Evolutionary conservation across 2,797 vertebrate species (phyloP), one percentile per base, ranked within the genome.

Genomic region (Gymnothorax javanicus): DNA sequence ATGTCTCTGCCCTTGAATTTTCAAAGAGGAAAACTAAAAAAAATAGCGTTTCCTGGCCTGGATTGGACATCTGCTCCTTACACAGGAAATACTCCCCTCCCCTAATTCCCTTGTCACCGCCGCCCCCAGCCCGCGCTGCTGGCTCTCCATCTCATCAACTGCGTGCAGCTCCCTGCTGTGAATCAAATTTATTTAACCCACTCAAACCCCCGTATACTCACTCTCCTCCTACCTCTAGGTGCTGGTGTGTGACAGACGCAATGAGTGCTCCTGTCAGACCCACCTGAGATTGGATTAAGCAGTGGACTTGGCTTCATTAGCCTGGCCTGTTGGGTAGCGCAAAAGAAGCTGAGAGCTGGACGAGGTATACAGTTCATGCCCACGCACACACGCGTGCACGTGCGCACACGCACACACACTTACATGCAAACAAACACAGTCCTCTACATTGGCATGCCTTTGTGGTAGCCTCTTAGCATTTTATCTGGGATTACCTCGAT

Each of bases 1-100:
- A n/a, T 67, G 64, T 67, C 64, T 52, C 77, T 52, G 50, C 50
- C 77, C 77, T 56, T 81, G 23, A 81, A 81, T 23, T 81, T 81
- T 81, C 50, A 81, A 81, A 81, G 77, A 81, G 77, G 50, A 81
- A 77, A 81, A 81, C 77, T 81, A 56, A 81, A 52, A 81, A 56
- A 81, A 81, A 81, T 7, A 81, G 52, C 50, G n/a, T 81, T 81
- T 81, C 77, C 77, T 81, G 77, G 77, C 15, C 77, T 81, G 77
- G 77, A 54, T 81, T 54, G 77, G 77, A 81, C 77, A 81, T 81
- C 77, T 81, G 77, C 77, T 81, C 77, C 77, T 52, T 17, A 52
- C 77, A 81, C 77, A 81, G 77, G 77, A 81, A 81, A 81, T 81
- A 81, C 77, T n/a, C 77, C 77, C 52, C 50, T 7, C 3, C 9